These are phyloP conservation scores for Trichonephila inaurata DNA, from an alignment of 1,140 invertebrate genomes.

Conservation along the genomic window DNA sequence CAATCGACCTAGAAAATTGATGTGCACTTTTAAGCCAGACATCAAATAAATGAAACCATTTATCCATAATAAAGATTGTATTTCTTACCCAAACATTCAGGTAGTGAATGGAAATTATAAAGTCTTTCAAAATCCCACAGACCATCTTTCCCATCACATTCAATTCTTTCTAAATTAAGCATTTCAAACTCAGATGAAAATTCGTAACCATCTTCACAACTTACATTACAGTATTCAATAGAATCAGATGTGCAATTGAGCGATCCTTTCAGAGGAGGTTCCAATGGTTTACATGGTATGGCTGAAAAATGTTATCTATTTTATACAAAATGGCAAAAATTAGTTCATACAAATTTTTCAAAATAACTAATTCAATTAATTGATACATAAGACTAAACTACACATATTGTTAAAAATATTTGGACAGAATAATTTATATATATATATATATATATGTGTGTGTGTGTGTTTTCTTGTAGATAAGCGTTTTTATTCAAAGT, in stretches of 20 bases:
- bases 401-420: no score
- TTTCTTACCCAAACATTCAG: constrained; percentile 59
- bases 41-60: background rate
- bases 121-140: constrained; percentile 52
- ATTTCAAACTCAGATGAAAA: background rate
- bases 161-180: constrained; percentile 1
- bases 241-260: constrained; percentile 35
- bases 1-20: background rate
- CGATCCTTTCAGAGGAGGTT: constrained; percentile 14
- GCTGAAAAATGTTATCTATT: background rate
- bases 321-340: no score
- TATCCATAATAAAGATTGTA: no score
- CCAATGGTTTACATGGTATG: background rate
- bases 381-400: no score
- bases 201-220: constrained; percentile 34
- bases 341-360: no score
- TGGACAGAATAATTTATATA: no score
- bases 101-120: background rate
- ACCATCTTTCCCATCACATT: constrained; percentile 56
- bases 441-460: no score
- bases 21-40: no score
- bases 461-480: no score
- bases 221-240: background rate
- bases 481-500: no score
- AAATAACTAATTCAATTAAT: no score